Evolutionary conservation across 2,797 vertebrate species (phyloP), one percentile per base, ranked within the genome.

Genomic region (Scomberomorus guttatus): DNA sequence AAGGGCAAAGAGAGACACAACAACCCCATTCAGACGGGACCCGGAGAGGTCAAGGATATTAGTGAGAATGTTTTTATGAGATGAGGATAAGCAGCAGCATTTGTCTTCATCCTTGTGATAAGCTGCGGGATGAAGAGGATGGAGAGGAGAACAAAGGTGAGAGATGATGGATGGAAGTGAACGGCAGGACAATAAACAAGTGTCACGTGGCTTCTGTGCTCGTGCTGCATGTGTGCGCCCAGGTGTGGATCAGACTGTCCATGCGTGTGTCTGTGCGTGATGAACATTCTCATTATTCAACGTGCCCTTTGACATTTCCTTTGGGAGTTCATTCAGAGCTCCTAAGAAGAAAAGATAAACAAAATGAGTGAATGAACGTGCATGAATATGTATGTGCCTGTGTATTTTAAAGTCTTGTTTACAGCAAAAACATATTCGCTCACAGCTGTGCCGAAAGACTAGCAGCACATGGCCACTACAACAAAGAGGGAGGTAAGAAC

Each of bases 131-230:
- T 51, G 50, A 7, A 72, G 39, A 54, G 39, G 56, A 81, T 51
- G 50, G 10, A 72, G 39, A 54, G 39, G 56, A 72, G 72, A 62
- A 70, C 69, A 77, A 27, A 75, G 50, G 72, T 69, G 59, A 59
- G 54, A 34, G 37, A 62, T 81, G 76, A 89, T 77, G 58, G 56
- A 84, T 81, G 65, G 51, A 75, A 48, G 56, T 7, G 52, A 75
- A 75, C 18, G 17, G 22, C 44, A 46, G 25, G 51, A 63, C 42
- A 11, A 55, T 67, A 75, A 83, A 80, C 74, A 51, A 59, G 42
- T 4, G 48, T 79, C 79, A 75, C 68, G 11, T 50, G 77, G 74
- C 68, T 54, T 54, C 34, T 5, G 44, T 6, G 27, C 54, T 77
- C 29, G 6, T 3, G 66, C 29, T 15, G 24, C 70, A 76, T 50